phyloP scores from a whole-genome alignment of 2,888 invertebrate genomes.

The Tridacna gigas region DNA sequence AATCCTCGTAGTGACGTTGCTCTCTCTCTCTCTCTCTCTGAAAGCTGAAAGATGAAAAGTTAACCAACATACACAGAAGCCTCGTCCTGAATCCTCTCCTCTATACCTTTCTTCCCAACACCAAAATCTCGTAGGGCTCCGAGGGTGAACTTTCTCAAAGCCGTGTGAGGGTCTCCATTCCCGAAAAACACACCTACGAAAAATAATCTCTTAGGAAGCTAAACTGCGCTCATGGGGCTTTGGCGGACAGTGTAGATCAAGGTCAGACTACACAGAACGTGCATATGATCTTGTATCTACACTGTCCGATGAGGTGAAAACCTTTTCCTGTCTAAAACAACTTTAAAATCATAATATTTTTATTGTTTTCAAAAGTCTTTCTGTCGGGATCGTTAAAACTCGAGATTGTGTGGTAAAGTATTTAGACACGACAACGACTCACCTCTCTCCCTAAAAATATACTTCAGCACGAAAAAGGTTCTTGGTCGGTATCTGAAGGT shows the following conservation, averaged over 20 bases:
- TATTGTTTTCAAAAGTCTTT: too few relatives aligned
- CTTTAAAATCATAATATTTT: too few relatives aligned
- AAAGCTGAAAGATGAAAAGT: too few relatives aligned
- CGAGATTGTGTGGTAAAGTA: too few relatives aligned
- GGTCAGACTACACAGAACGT: neutral
- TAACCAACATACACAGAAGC: slow-evolving; percentile 21
- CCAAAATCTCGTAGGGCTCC: slow-evolving; percentile 63
- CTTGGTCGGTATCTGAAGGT: slow-evolving; percentile 47
- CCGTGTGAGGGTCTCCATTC: slow-evolving; percentile 56
- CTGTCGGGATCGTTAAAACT: too few relatives aligned
- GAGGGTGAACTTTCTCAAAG: slow-evolving; percentile 53
- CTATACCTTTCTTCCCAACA: slow-evolving; percentile 60
- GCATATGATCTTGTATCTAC: neutral
- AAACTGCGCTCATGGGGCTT: neutral
- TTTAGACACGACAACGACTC: too few relatives aligned
- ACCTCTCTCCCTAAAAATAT: slow-evolving; percentile 45
- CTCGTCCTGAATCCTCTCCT: slow-evolving; percentile 63
- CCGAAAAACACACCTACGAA: slow-evolving; percentile 54
- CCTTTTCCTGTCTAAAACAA: too few relatives aligned
- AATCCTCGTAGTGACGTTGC: too few relatives aligned
- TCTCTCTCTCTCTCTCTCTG: too few relatives aligned
- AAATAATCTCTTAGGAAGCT: neutral
- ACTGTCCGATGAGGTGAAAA: neutral
- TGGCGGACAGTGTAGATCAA: neutral
- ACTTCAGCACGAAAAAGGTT: slow-evolving; percentile 27